These are phyloP conservation scores for Apteryx owenii DNA, from an alignment of 2,113 vertebrate species.

Conservation along the genomic window DNA sequence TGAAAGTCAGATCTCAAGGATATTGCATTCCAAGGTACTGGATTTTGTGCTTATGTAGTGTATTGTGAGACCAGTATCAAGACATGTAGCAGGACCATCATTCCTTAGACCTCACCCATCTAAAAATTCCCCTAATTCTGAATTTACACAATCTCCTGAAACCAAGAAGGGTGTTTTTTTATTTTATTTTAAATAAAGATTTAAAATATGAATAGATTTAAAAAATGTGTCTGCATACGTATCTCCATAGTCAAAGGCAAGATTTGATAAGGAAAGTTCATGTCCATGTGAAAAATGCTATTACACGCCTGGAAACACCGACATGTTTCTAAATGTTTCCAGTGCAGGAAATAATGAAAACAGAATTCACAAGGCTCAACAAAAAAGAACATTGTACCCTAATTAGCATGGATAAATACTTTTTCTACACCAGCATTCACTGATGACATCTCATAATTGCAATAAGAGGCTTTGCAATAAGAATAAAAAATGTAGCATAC, in stretches of 20 bases:
- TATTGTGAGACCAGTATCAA: neutral
- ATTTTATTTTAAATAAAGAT: neutral
- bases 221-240: accelerated
- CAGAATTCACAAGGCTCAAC: neutral
- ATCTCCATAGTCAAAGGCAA: neutral
- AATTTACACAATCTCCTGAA: neutral
- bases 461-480: neutral
- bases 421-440: neutral
- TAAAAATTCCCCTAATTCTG: neutral
- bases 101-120: neutral
- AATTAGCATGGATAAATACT: neutral
- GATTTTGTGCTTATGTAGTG: neutral
- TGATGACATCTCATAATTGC: neutral
- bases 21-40: neutral
- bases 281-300: neutral
- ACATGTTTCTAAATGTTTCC: neutral
- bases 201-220: neutral
- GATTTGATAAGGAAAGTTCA: neutral
- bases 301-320: neutral
- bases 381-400: neutral
- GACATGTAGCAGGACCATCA: neutral
- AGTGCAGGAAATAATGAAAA: neutral
- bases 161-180: neutral
- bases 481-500: neutral
- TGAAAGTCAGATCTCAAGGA: neutral